phyloP scores from a whole-genome alignment of 1,140 invertebrate species.

The Lordiphosa collinella region DNA sequence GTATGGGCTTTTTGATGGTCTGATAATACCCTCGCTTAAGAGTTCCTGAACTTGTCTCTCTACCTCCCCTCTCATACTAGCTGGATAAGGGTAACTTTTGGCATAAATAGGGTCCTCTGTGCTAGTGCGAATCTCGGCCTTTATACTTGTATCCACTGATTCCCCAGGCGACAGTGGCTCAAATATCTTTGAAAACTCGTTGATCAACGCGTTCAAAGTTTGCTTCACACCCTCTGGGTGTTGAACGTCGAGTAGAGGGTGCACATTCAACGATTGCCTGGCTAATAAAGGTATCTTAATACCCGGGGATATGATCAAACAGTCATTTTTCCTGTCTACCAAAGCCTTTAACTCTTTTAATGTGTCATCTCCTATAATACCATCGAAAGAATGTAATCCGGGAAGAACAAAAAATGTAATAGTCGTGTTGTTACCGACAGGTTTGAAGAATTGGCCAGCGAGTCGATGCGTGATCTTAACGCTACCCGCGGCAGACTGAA shows the following conservation, averaged over 20 bases:
- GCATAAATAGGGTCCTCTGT: background rate
- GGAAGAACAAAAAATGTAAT: conserved; percentile 12
- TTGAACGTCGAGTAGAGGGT: too few species aligned
- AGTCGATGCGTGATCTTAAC: conserved; percentile 3
- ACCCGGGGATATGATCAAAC: background rate
- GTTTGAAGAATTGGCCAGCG: background rate
- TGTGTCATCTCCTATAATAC: conserved; percentile 12
- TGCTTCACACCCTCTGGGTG: too few species aligned
- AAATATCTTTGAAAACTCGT: background rate
- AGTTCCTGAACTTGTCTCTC: background rate
- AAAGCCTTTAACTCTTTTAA: background rate
- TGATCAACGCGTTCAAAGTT: background rate
- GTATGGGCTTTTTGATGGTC: background rate
- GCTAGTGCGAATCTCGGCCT: background rate
- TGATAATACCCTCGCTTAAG: background rate
- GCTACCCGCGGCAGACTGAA: conserved; percentile 2
- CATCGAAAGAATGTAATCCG: conserved; percentile 5
- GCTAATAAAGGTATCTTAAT: background rate
- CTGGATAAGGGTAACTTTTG: background rate
- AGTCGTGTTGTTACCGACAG: background rate
- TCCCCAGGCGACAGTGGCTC: background rate
- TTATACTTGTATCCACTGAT: background rate
- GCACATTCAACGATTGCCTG: too few species aligned
- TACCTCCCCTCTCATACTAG: background rate
- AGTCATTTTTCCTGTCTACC: conserved; percentile 3